These are phyloP conservation scores for Aeoliscus strigatus DNA, from an alignment of 2,797 vertebrate genomes.

Conservation along the genomic window DNA sequence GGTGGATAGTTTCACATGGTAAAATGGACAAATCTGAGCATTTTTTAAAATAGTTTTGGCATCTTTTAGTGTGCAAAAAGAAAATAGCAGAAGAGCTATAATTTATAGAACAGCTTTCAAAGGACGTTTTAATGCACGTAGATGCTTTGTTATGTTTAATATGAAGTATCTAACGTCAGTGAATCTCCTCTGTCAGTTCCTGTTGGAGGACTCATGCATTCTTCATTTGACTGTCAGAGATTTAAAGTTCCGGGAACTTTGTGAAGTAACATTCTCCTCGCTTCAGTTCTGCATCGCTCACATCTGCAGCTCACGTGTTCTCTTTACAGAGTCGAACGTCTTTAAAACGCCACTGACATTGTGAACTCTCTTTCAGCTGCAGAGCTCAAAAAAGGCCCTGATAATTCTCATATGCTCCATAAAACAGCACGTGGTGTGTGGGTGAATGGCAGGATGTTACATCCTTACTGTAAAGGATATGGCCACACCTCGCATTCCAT, in stretches of 20 bases:
- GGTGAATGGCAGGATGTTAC: conserved; percentile 7
- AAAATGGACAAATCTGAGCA: no score
- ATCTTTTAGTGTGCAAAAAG: no score
- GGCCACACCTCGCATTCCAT: not conserved
- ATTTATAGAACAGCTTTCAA: no score
- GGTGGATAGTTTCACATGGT: no score
- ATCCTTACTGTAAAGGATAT: conserved; percentile 1
- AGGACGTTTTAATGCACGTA: no score
- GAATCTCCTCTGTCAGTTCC: no score
- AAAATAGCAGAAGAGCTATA: no score
- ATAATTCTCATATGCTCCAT: conserved; percentile 18
- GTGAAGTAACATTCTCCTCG: conserved; percentile 5
- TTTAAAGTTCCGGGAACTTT: not conserved
- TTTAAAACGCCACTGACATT: conserved; percentile 13
- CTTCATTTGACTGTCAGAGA: no score
- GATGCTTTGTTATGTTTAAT: no score
- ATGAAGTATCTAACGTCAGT: no score
- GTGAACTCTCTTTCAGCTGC: conserved; percentile 16
- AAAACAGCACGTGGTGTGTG: conserved; percentile 9
- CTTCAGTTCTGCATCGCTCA: conserved; percentile 9
- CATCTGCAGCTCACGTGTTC: conserved; percentile 50
- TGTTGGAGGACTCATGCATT: no score
- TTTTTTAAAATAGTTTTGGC: no score
- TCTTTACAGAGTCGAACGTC: not conserved
- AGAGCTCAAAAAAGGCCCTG: conserved; percentile 3